Base-by-base conservation (phyloP, 2,888 invertebrate genomes). In the Leucania comma region DNA sequence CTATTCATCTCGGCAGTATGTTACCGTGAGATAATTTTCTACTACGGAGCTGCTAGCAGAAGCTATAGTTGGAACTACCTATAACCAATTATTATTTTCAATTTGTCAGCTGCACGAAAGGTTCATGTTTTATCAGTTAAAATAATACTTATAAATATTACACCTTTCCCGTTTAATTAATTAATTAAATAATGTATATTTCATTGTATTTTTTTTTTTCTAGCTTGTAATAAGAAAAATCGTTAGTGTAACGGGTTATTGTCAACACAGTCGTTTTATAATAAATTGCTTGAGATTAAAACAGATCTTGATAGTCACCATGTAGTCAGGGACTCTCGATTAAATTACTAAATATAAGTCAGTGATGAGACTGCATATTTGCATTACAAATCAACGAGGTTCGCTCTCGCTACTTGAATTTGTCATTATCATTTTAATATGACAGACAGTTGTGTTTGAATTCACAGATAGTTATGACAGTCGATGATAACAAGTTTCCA, bases 121-220 rank as follows among this genome's bases (percentile, higher is more conserved):
- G 24, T 22, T 56, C 12, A 0, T 42, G 17, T 46, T 20, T 35
- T 20, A n/a, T 53, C 1, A 17, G 6, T 29, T 53, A 53, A 65
- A 66, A 66, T 29, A 53, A 35, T 46, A 35, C 20, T 53, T 42
- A 32, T 38, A 46, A 14, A 26, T 68, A 75, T 75, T 56, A 68
- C 46, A 75, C 75, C 54, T 4, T 67, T 14, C 42, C 48, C 48
- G 32, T 75, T 26, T 74, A 26, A 14, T 35, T 32, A 64, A 38
- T 38, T 24, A 24, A 72, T 20, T 42, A 26, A 48, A 68, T 50
- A 50, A 2, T 20, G 0, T 35, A 26, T 48, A 59, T 35, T 14
- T 38, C 26, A 32, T n/a, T 42, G n/a, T 24, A 29, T 42, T 17
- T 20, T 46, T 38, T 42, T 46, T 20, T 22, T 63, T 48, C 2